These are phyloP conservation scores for Pasiphila rectangulata DNA, from an alignment of 2,888 invertebrate genomes.

Conservation along the genomic window DNA sequence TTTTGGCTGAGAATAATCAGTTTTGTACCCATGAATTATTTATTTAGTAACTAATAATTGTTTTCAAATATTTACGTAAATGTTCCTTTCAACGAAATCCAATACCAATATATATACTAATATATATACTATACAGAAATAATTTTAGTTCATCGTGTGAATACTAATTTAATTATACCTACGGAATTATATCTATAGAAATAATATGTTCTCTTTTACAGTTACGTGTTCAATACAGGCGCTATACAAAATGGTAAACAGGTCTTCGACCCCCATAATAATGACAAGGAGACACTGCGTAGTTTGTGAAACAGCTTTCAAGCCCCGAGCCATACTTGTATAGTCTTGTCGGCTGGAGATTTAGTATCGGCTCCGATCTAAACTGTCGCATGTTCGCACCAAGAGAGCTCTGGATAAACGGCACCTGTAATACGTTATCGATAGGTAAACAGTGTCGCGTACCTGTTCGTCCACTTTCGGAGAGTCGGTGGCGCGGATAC, in stretches of 20 bases:
- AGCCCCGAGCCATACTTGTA: conserved; percentile 47
- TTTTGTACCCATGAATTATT: conserved; percentile 22
- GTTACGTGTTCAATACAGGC: conserved; percentile 47
- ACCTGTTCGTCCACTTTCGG: conserved; percentile 80
- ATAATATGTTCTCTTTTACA: conserved; percentile 43
- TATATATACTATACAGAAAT: no score
- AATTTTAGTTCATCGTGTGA: conserved; percentile 36
- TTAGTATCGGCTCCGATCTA: conserved; percentile 49
- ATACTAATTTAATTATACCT: conserved; percentile 45
- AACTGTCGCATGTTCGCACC: conserved; percentile 46
- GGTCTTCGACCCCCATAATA: conserved; percentile 54
- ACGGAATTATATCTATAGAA: conserved; percentile 41
- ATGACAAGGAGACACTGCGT: conserved; percentile 38
- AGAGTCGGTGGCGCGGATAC: conserved; percentile 71
- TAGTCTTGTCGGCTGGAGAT: conserved; percentile 40
- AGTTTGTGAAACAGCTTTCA: conserved; percentile 48
- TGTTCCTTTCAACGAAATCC: neutral
- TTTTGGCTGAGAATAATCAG: conserved; percentile 27
- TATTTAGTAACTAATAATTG: conserved; percentile 7
- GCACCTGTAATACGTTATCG: conserved; percentile 73
- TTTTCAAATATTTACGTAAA: conserved; percentile 27
- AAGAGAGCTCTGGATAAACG: conserved; percentile 48
- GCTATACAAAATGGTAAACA: conserved; percentile 47
- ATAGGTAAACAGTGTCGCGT: conserved; percentile 76
- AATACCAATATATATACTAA: no score